Conservation (phyloP, 2,888 invertebrate species). For the Trileptium ribeirensis region DNA sequence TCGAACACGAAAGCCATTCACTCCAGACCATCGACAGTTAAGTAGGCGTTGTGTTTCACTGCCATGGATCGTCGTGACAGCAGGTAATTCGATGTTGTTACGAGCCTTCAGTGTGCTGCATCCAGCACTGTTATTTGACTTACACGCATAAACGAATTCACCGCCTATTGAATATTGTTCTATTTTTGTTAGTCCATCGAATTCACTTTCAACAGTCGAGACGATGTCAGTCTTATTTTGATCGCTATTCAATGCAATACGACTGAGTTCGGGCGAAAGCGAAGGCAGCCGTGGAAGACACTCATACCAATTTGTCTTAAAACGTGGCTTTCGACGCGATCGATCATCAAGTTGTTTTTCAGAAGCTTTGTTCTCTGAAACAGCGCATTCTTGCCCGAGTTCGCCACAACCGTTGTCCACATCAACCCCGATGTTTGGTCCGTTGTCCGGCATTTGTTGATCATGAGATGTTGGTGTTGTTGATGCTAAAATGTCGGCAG, state of each 20-base stretch:
- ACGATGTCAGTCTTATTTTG: not conserved
- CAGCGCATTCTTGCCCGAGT: too few relatives aligned
- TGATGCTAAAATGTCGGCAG: too few relatives aligned
- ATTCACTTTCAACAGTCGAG: not conserved
- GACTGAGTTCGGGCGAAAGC: not conserved
- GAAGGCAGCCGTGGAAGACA: not conserved
- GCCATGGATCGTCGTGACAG: not conserved
- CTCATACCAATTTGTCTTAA: too few relatives aligned
- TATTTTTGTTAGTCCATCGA: not conserved
- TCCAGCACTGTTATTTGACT: not conserved
- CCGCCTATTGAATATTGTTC: not conserved
- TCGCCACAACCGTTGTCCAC: too few relatives aligned
- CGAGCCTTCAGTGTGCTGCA: too few relatives aligned
- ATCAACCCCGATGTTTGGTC: too few relatives aligned
- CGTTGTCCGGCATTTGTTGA: too few relatives aligned
- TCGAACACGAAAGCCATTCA: not conserved
- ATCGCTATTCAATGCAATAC: not conserved
- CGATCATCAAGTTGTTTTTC: too few relatives aligned
- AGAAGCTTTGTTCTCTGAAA: too few relatives aligned
- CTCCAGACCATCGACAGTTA: not conserved
- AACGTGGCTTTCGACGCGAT: too few relatives aligned
- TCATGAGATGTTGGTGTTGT: too few relatives aligned
- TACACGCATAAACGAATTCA: not conserved
- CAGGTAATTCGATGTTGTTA: not conserved
- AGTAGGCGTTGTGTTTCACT: not conserved